Base-by-base conservation (phyloP, 2,797 vertebrate genomes). In the Acestrorhynchus altus region DNA sequence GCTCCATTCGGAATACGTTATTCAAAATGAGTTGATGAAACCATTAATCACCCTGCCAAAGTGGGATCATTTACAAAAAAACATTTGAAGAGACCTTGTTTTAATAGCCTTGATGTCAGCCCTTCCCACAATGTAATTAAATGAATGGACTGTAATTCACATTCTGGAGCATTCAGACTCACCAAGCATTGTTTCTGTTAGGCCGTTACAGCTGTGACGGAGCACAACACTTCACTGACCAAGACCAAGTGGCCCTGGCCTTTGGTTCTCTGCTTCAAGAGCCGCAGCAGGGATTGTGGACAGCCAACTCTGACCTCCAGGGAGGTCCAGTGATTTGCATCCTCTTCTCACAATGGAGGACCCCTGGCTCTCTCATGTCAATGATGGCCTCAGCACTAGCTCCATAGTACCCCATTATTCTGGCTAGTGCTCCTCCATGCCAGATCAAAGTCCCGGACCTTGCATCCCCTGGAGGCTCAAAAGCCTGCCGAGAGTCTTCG, bases 361-460 rank as follows among this genome's bases (percentile, higher is more conserved):
- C 59, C 24, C 79, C 78, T 71, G n/a, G 73, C 54, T 78, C 61
- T 31, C 72, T 20, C 1, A 76, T 76, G 83, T 90, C 81, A 65
- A 88, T 88, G 87, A 67, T 8, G 15, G 63, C 72, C 47, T 60
- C 52, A 56, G 65, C 72, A 31, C 79, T 69, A 65, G 76, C 72
- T 67, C 78, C 72, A 80, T 79, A 60, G 46, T 83, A 79, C 81
- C 74, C 77, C 83, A 80, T 84, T 71, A 83, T 88, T 86, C 88
- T 60, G 84, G 72, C 46, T 82, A 88, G 77, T 84, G 63, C 85
- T 85, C 74, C 65, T 81, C 81, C 83, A 84, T 75, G 49, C 81
- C 64, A 86, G 78, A 91, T 92, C 83, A 91, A 87, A 91, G 85
- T 89, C 81, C 73, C 76, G 81, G 71, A 89, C 87, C 88, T 84